Base-by-base conservation (phyloP, 2,113 vertebrate genomes). In the Festucalex cinctus region DNA sequence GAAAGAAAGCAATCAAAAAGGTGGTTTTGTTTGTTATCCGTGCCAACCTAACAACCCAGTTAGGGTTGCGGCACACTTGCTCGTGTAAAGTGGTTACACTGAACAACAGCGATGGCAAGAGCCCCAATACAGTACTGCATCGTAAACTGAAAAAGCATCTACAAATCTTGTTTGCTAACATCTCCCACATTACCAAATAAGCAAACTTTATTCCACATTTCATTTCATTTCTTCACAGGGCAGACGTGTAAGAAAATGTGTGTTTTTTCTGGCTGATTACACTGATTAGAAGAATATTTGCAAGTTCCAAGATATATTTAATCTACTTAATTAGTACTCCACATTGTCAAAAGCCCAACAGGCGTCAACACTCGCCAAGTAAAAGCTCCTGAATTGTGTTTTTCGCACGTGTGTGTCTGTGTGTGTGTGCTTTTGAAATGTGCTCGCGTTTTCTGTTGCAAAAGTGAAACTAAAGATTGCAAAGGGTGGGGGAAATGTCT, bases 271-370 rank as follows among this genome's bases (percentile, higher is more conserved):
- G 22, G 22, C 22, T 43, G 60, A 62, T 62, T 62, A 39, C 60
- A 17, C 22, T 26, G 60, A 62, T 62, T 24, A 26, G 37, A 22
- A 61, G 59, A 37, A 24, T 61, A 39, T 60, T 37, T 60, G 58
- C 35, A n/a, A n/a, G 58, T 61, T 36, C 59, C 59, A 61, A 41
- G 9, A 61, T 17, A 24, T 43, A n/a, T 43, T 62, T 62, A 62
- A 62, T 62, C 60, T 8, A 43, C 60, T 62, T 43, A 43, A 43
- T 43, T 41, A 62, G 54, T 32, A 57, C 24, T 57, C 26, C 54
- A 57, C 24, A 24, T 24, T 57, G 54, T 57, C 54, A 57, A 56
- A 56, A 28, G 53, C 53, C 26, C 53, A 28, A 56, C 6, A 56
- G 24, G 20, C 59, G 16, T 16, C 36, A 61, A 62, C 60, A 62